These are phyloP conservation scores for Lates calcarifer DNA, from an alignment of 2,113 vertebrate species.

Conservation along the genomic window DNA sequence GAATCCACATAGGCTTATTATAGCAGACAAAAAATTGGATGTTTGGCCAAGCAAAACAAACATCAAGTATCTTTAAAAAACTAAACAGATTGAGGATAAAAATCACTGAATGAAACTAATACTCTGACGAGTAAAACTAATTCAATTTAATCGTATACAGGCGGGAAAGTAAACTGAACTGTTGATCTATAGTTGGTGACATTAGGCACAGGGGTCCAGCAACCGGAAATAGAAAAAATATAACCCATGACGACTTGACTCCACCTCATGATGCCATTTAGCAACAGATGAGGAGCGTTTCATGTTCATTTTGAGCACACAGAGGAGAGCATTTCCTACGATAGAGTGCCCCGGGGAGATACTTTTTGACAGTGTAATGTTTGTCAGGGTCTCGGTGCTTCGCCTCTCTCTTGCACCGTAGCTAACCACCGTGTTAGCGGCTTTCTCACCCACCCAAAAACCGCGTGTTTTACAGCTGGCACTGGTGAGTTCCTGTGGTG, in stretches of 20 bases:
- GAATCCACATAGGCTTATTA: constrained; percentile 7
- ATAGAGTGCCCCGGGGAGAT: not conserved
- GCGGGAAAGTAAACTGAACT: not conserved
- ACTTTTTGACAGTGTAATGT: constrained; percentile 54
- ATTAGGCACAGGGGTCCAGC: constrained; percentile 24
- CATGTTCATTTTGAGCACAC: constrained; percentile 31
- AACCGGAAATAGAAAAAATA: constrained; percentile 68
- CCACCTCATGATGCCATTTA: constrained; percentile 75
- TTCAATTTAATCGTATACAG: not conserved
- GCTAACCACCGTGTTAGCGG: constrained; percentile 26
- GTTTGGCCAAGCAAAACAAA: not conserved
- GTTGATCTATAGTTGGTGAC: not conserved
- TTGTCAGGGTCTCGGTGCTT: constrained; percentile 40
- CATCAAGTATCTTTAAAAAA: not conserved
- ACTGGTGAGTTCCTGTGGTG: constrained; percentile 23
- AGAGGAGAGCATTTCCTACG: not conserved
- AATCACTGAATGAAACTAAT: no score
- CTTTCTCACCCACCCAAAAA: not conserved
- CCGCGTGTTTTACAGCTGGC: constrained; percentile 50
- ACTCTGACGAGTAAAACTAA: not conserved
- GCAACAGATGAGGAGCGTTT: constrained; percentile 75
- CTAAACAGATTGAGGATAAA: not conserved
- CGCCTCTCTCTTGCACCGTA: constrained; percentile 25
- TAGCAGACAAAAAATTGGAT: not conserved
- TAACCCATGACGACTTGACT: constrained; percentile 66